Conservation (phyloP, 2,797 vertebrate genomes). For the Ptychadena robeensis region DNA sequence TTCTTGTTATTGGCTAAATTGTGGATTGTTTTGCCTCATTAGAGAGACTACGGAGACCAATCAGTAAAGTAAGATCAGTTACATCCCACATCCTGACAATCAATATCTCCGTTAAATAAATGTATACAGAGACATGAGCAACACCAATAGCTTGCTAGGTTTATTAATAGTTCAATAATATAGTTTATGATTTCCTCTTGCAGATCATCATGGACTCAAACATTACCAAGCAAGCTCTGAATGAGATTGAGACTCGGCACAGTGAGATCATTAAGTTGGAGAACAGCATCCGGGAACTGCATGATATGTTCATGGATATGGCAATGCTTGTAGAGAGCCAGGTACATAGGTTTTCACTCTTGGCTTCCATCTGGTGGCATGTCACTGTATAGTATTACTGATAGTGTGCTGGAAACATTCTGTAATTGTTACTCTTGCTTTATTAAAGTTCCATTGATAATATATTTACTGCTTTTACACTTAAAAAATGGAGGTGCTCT, state of each 20-base stretch:
- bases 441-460: constrained; percentile 3
- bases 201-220: constrained; percentile 95
- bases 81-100: no score
- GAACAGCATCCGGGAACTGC: constrained; percentile 93
- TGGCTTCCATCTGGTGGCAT: not conserved
- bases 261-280: constrained; percentile 95
- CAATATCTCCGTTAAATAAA: no score
- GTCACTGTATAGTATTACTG: not conserved
- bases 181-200: not conserved
- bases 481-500: constrained; percentile 36
- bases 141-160: no score
- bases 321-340: constrained; percentile 96
- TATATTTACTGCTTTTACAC: constrained; percentile 3
- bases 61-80: no score
- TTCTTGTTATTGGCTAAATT: no score
- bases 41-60: no score
- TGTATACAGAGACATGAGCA: no score
- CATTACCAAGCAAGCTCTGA: constrained; percentile 92
- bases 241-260: constrained; percentile 92
- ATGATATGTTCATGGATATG: constrained; percentile 98
- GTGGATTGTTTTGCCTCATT: no score
- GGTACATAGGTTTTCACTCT: constrained; percentile 73
- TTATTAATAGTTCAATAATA: not conserved
- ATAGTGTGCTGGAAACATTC: not conserved
- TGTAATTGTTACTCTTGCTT: not conserved